Base-by-base conservation (phyloP, 2,888 invertebrate species). In the Rhogogaster chlorosoma region DNA sequence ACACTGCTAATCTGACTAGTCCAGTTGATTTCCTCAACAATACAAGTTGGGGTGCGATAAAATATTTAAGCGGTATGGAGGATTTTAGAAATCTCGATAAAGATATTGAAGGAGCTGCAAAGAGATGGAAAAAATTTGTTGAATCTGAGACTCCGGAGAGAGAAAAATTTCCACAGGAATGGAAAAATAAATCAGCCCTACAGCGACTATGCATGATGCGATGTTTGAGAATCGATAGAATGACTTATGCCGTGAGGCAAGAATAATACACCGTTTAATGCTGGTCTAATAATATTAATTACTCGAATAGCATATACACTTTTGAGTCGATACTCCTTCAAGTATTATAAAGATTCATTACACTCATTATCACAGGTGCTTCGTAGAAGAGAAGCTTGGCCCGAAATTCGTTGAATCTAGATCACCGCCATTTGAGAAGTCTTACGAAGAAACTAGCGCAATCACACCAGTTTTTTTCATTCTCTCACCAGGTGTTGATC, bases 81-180 rank as follows among this genome's bases (percentile, higher is more conserved):
- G 97, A 97, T 4, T 99, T 97, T 92, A 95, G 96, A 80, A 97
- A 97, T 90, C 94, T 99, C 0, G 99, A 99, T 91, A 96, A 97
- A 88, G 99, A 99, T 92, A 97, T 99, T 87, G 98, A 98, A 93
- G 97, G 97, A 0, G 98, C 98, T 0, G 95, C 96, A 0, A 99
- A 98, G 92, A 95, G 98, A 84, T 99, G 99, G 99, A 97, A 97
- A 90, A 98, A 98, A 92, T 98, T 98, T 90, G 96, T 97, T 0
- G 98, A 99, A 89, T 97, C 97, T 29, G 99, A 99, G 92, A 96
- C 96, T 86, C 99, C 99, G 0, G 99, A 99, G 93, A 96, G 97
- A 90, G 99, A 99, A 93, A 98, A 98, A 92, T 95, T 99, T 88
- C 99, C 99, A 0, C 98, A 98, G 86, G 99, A 99, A 91, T 99